Evolutionary conservation across 1,140 invertebrate species (phyloP).

Genomic region (Eulimnadia texana): DNA sequence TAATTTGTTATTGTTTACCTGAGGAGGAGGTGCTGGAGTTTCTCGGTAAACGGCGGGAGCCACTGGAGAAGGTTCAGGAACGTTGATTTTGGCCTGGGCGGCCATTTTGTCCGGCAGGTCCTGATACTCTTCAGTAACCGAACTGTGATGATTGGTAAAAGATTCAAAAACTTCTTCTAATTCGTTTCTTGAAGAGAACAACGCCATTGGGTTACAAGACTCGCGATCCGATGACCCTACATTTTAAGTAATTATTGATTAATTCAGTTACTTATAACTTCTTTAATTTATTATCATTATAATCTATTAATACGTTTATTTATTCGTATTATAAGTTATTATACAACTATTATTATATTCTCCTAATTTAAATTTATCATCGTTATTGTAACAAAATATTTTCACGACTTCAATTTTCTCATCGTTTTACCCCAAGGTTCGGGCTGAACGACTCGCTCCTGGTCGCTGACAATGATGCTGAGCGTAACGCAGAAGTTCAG

Average conservation of each 20-base stretch:
- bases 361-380: background rate
- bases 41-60: background rate
- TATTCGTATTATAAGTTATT: background rate
- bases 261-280: no score
- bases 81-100: background rate
- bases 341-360: background rate
- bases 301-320: no score
- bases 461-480: constrained; percentile 53
- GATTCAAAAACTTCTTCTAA: constrained; percentile 66
- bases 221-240: background rate
- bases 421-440: constrained; percentile 62
- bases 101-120: background rate
- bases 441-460: constrained; percentile 42
- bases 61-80: background rate
- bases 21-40: no score
- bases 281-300: background rate
- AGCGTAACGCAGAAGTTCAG: constrained; percentile 54
- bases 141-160: constrained; percentile 38
- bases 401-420: no score
- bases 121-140: background rate
- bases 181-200: constrained; percentile 68
- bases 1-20: no score
- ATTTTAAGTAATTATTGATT: background rate
- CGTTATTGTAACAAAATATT: no score
- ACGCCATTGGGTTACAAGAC: constrained; percentile 32